Evolutionary conservation across 2,113 vertebrate species (phyloP).

Genomic region (Girardinichthys multiradiatus): DNA sequence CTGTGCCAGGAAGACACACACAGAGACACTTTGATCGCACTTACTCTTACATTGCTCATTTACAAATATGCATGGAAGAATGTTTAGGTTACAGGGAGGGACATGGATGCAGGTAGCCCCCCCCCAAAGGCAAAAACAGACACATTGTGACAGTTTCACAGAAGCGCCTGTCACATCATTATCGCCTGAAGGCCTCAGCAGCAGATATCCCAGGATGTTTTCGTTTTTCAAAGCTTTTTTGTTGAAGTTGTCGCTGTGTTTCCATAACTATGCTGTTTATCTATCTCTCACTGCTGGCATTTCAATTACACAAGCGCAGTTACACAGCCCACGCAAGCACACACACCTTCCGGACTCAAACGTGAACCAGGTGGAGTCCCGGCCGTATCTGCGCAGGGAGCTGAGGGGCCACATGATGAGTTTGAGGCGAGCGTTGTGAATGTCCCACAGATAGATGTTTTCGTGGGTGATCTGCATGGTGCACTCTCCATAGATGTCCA

Average conservation of each 20-base stretch:
- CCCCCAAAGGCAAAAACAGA: slow-evolving; percentile 36
- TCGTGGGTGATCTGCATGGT: slow-evolving; percentile 99
- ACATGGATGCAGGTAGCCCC: slow-evolving; percentile 20
- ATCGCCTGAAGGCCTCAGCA: slow-evolving; percentile 57
- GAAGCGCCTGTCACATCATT: slow-evolving; percentile 47
- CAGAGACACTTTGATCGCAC: slow-evolving; percentile 61
- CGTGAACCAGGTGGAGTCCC: slow-evolving; percentile 98
- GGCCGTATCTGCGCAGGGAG: slow-evolving; percentile 94
- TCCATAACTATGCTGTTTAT: slow-evolving; percentile 24
- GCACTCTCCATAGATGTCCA: slow-evolving; percentile 99
- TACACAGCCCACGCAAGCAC: slow-evolving; percentile 3
- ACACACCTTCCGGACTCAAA: slow-evolving; percentile 96
- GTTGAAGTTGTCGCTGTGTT: slow-evolving; percentile 53
- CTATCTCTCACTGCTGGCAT: slow-evolving; percentile 9
- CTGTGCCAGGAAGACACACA: slow-evolving; percentile 81
- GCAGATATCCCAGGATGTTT: slow-evolving; percentile 64
- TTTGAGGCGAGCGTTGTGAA: slow-evolving; percentile 96
- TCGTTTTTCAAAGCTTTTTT: slow-evolving; percentile 44
- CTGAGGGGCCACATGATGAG: slow-evolving; percentile 99
- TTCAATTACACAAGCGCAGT: slow-evolving; percentile 29
- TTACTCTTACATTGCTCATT: slow-evolving; percentile 58
- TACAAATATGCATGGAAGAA: slow-evolving; percentile 58
- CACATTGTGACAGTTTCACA: slow-evolving; percentile 29
- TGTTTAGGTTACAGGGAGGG: slow-evolving; percentile 28
- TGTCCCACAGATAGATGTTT: slow-evolving; percentile 99